phyloP scores from a whole-genome alignment of 2,888 invertebrate genomes.

The Steinernema hermaphroditum region DNA sequence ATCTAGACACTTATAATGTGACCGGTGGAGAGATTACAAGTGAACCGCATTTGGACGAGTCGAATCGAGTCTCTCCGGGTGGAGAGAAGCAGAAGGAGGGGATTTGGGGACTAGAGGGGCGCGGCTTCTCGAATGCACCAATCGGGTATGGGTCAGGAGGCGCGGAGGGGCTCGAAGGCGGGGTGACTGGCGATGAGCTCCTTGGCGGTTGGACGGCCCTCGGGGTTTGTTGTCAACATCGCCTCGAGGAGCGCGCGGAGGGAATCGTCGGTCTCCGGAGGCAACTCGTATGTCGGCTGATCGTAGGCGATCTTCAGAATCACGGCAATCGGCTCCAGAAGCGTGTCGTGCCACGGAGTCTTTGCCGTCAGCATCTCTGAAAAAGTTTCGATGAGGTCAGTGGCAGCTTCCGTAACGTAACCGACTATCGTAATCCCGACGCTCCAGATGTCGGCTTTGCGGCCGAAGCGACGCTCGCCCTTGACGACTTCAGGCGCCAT shows the following conservation, averaged over 20 bases:
- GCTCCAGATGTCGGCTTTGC: slow-evolving; percentile 60
- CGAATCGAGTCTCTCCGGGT: not conserved
- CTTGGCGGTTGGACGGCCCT: slow-evolving; percentile 41
- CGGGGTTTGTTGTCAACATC: slow-evolving; percentile 42
- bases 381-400: not conserved
- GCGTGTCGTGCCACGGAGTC: slow-evolving; percentile 50
- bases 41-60: not conserved
- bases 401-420: not conserved
- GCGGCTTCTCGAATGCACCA: not conserved
- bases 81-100: not conserved
- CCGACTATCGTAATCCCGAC: slow-evolving; percentile 52
- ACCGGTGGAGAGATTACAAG: slow-evolving; percentile 28
- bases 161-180: not conserved
- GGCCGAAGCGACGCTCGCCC: slow-evolving; percentile 44
- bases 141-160: slow-evolving; percentile 5
- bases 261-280: slow-evolving; percentile 23
- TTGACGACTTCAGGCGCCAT: slow-evolving; percentile 53
- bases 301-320: slow-evolving; percentile 44
- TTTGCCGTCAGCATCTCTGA: slow-evolving; percentile 48
- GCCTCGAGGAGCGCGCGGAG: slow-evolving; percentile 34
- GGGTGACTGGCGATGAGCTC: slow-evolving; percentile 34
- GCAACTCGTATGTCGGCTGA: slow-evolving; percentile 35
- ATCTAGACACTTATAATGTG: slow-evolving; percentile 2
- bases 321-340: slow-evolving; percentile 46
- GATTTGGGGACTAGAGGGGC: slow-evolving; percentile 7